Conservation (phyloP, 92 coral and sea anemone genomes). For the Ricordea florida region DNA sequence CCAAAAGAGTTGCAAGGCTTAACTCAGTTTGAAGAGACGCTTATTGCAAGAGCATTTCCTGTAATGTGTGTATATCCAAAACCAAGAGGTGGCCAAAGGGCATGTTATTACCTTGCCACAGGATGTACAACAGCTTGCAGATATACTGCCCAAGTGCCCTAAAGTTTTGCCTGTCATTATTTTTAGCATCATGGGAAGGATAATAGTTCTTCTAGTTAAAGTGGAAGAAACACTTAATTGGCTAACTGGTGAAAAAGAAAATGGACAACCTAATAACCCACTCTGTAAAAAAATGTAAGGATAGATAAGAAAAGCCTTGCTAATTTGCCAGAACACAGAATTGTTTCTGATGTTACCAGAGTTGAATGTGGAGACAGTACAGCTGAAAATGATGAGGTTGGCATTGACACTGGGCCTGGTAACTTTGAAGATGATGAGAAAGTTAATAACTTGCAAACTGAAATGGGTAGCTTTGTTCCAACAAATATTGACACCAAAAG, state of each 20-base stretch:
- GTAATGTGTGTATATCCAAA: constrained; percentile 45
- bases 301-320: background rate
- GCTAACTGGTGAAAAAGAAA: constrained; percentile 4
- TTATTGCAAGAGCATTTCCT: constrained; percentile 59
- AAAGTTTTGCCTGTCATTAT: constrained; percentile 27
- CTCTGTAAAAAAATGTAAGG: constrained; percentile 7
- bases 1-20: constrained; percentile 51
- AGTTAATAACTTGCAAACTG: constrained; percentile 33
- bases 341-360: no score
- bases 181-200: no score
- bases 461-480: constrained; percentile 58
- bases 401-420: constrained; percentile 44
- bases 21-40: constrained; percentile 59
- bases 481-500: constrained; percentile 22
- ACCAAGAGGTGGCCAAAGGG: constrained; percentile 62
- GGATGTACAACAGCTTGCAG: constrained; percentile 52
- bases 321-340: background rate
- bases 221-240: no score
- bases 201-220: no score
- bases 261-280: constrained; percentile 30
- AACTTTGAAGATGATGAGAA: constrained; percentile 30
- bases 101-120: constrained; percentile 55
- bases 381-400: background rate
- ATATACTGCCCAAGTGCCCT: constrained; percentile 8
- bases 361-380: constrained; percentile 4